Conservation (phyloP, 2,888 invertebrate genomes). For the Plagiodera versicolora region DNA sequence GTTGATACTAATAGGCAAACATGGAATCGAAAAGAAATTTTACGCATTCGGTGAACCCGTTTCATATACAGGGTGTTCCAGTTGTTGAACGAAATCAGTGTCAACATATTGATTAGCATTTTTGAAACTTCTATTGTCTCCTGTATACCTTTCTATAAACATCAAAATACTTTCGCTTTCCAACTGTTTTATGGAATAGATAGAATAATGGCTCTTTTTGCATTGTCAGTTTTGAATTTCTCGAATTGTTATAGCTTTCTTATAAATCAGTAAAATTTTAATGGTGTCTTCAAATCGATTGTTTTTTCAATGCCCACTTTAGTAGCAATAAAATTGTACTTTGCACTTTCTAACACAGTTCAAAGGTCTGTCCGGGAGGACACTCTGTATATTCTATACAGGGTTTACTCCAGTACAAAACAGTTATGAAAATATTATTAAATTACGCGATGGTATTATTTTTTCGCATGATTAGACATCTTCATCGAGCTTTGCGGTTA, state of each 20-base stretch:
- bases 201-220: neutral
- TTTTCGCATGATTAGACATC: neutral
- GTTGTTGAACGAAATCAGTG: no score
- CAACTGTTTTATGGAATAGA: neutral
- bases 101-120: no score
- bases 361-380: no score
- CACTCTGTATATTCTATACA: no score
- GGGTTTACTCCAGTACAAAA: no score
- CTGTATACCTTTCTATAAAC: neutral
- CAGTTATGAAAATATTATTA: no score
- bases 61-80: neutral
- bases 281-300: neutral
- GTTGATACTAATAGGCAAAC: neutral
- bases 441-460: neutral
- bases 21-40: neutral
- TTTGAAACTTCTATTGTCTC: no score
- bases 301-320: neutral
- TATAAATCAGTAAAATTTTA: constrained; percentile 6
- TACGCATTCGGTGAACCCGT: no score
- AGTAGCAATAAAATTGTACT: neutral
- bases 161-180: constrained; percentile 11
- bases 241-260: neutral
- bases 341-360: neutral
- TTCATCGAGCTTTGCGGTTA: neutral
- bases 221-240: neutral